Evolutionary conservation across 2,888 invertebrate species (phyloP).

Genomic region (Creontiades dilutus): DNA sequence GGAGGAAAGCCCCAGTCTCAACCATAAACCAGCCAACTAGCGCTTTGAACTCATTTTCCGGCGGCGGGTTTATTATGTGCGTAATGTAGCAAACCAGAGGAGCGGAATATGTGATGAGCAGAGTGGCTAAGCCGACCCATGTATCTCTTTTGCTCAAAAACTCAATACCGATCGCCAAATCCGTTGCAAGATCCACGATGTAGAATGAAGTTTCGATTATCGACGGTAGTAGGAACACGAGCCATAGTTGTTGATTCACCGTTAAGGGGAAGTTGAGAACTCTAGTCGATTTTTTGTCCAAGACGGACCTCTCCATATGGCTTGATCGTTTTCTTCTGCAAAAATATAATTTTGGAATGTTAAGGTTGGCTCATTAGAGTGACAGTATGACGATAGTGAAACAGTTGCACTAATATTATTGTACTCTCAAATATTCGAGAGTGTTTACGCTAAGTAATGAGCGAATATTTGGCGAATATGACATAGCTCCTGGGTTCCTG

Average conservation of each 20-base stretch:
- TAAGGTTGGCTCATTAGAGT: too few species aligned
- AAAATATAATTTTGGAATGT: background rate
- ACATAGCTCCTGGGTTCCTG: too few species aligned
- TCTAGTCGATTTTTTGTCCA: slow-evolving; percentile 74
- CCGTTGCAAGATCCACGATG: slow-evolving; percentile 84
- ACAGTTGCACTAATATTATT: too few species aligned
- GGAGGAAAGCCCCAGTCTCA: slow-evolving; percentile 72
- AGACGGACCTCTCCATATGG: slow-evolving; percentile 71
- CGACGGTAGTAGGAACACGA: slow-evolving; percentile 81
- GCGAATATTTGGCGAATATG: too few species aligned
- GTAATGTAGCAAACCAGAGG: slow-evolving; percentile 78
- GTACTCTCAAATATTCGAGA: too few species aligned
- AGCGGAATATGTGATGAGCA: slow-evolving; percentile 78
- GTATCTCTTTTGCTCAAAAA: slow-evolving; percentile 83
- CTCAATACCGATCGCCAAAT: slow-evolving; percentile 84
- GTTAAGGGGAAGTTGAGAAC: slow-evolving; percentile 75
- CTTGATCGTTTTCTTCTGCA: slow-evolving; percentile 33
- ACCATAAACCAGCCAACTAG: slow-evolving; percentile 76
- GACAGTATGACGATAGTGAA: too few species aligned
- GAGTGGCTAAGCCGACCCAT: slow-evolving; percentile 79
- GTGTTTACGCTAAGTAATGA: too few species aligned
- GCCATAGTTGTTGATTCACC: slow-evolving; percentile 79
- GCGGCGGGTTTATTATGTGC: slow-evolving; percentile 70
- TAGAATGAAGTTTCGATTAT: slow-evolving; percentile 83
- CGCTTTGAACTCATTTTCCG: slow-evolving; percentile 75